Evolutionary conservation across 2,797 vertebrate species (phyloP), one percentile per base, ranked within the genome.

Genomic region (Sebastes iracundus): DNA sequence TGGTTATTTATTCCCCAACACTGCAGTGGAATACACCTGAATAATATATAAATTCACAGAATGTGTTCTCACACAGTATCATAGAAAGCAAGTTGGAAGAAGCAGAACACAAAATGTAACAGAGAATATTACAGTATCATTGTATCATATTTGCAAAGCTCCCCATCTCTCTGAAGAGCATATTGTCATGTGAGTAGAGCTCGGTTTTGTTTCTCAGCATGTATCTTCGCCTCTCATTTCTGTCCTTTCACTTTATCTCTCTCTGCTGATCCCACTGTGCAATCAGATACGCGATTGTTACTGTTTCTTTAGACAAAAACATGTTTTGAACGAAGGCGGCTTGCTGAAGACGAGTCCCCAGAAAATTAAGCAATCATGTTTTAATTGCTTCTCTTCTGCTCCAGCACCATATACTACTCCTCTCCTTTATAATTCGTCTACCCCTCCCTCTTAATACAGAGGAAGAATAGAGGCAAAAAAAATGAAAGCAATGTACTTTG

Each of bases 241-340:
- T 86, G 56, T 78, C 80, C 68, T 88, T 82, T 86, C 79, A 76
- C 58, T 90, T 84, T 68, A 85, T 89, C 70, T 85, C 61, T 75
- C 78, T 85, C 68, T 75, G 71, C 81, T 81, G 80, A 88, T 88
- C 86, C 75, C 79, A 87, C 81, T 85, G 87, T 88, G 86, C 86
- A 91, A 90, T 91, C 88, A 88, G 84, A 88, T 89, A 66, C 69
- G 79, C 86, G 83, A 88, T 86, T 89, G 88, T 90, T 86, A 79
- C 78, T n/a, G 49, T 87, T 88, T 78, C 72, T 87, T 82, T 80
- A 72, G 70, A 86, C 80, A 83, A 88, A 89, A 91, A 87, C 80
- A 85, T 79, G 77, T 84, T 88, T 83, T 72, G 71, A 81, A 84
- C 3, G 42, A 64, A 84, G 85, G 64, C 18, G 11, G 59, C 69